Evolutionary conservation across 1,140 invertebrate species (phyloP), one percentile per base, ranked within the genome.

Genomic region (Drosophila mayri): DNA sequence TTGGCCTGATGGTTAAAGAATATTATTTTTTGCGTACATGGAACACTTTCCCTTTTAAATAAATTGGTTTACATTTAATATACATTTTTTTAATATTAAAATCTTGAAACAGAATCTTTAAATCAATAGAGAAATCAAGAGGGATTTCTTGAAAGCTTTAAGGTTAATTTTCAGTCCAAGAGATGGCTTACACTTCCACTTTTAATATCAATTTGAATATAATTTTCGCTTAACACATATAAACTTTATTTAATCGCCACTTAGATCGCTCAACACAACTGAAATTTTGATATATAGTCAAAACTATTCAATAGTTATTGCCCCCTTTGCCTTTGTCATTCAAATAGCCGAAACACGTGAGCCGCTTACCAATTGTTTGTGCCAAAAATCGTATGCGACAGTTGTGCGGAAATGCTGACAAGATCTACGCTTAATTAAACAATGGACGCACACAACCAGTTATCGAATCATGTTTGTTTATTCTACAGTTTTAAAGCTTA

Each of bases 311-410:
- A 22, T 55, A 38, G 52, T 35, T 55, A 55, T 10, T 22, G 9
- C 52, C 52, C 20, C 16, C 4, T 38, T 38, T 43, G 65, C 28
- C 8, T 58, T 68, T 81, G 35, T 46, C 61, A 86, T 86, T 55
- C 38, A 54, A 70, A 37, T 8, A 18, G 11, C 30, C 63, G n/a
- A 2, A 50, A 76, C 84, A 86, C 83, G 83, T 86, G 83, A 79
- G 76, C 30, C n/a, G 79, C 57, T 12, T 76, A 25, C 40, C 60
- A 60, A 85, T 55, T 58, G 28, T 16, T 62, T 47, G 64, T 47
- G 64, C 54, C 68, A 84, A 84, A 68, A 58, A 63, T 68, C 44
- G 49, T 30, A 63, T 75, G 57, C 60, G 65, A 40, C 67, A 66
- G 22, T 59, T 83, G 65, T 76, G 71, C 81, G 81, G 81, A 83